Evolutionary conservation across 2,113 vertebrate species (phyloP), one percentile per base, ranked within the genome.

Genomic region (Rhipidura dahli): DNA sequence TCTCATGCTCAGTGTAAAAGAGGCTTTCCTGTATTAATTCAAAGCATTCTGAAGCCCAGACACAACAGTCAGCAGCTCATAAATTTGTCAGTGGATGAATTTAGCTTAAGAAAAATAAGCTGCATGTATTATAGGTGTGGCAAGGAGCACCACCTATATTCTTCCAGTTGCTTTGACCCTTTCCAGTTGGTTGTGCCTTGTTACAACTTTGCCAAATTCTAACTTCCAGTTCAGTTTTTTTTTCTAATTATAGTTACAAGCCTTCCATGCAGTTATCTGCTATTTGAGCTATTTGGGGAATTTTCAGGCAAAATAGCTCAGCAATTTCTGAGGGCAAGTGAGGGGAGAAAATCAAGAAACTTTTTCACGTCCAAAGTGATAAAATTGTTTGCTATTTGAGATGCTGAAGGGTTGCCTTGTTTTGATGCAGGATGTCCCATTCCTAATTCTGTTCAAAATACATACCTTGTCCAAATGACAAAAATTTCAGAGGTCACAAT

Each of bases 71-170:
- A 96, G 35, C 94, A 96, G 96, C 89, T 95, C 96, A 94, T 97
- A 97, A 97, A 97, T 97, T 94, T 95, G 85, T 96, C 95, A 94
- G 40, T 90, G 94, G 89, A 93, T 92, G 89, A 96, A 97, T 95
- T 96, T 92, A 92, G 79, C 79, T 80, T 88, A 94, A 95, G 94
- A 92, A 97, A 97, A 97, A 96, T 94, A 95, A 93, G 42, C 66
- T 85, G 42, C 54, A 65, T 94, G 88, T 95, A 93, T 95, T 92
- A 93, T 86, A 96, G 94, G 92, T 93, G 95, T 94, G 95, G 75
- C 59, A 94, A 78, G 31, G 83, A 93, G 73, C 45, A 95, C 88
- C 95, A 94, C 94, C 94, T 97, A 90, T 96, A 80, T 92, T 92
- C 92, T 90, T 76, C 79, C 89, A 92, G 59, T 92, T 92, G 28